A percentile compares a stretch with the other conserved stretches of the same genome.
Conservation (phyloP, 2,888 invertebrate species). For the Mythimna albipuncta region DNA sequence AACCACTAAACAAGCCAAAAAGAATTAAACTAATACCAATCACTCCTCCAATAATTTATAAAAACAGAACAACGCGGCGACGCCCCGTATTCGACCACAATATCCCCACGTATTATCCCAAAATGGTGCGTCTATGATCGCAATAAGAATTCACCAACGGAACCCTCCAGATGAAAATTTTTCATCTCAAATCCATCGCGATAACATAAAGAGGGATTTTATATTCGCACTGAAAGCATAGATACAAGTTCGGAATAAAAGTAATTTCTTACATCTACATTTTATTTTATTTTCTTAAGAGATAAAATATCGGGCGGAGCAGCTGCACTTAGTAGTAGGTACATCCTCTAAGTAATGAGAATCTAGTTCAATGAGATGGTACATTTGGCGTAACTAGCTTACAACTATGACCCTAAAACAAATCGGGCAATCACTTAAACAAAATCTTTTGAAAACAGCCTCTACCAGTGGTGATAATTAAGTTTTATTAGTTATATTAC, state of each 20-base stretch:
- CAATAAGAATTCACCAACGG: slow-evolving; percentile 70
- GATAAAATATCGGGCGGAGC: slow-evolving; percentile 40
- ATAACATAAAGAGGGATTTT: slow-evolving; percentile 56
- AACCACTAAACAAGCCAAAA: too few species aligned
- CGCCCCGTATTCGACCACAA: slow-evolving; percentile 4
- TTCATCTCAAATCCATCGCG: slow-evolving; percentile 56
- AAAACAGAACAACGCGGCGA: neutral
- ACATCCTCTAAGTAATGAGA: slow-evolving; percentile 24
- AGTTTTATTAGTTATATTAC: too few species aligned
- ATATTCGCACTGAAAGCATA: slow-evolving; percentile 42
- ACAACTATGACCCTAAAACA: neutral
- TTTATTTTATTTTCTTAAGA: slow-evolving; percentile 32
- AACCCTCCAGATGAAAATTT: slow-evolving; percentile 71
- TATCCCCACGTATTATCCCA: slow-evolving; percentile 46
- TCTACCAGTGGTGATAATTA: too few species aligned
- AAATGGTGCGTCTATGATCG: slow-evolving; percentile 63
- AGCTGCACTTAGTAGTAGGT: slow-evolving; percentile 27
- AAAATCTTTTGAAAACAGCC: too few species aligned
- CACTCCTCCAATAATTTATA: too few species aligned
- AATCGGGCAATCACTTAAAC: neutral
- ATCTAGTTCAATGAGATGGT: neutral
- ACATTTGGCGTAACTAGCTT: neutral
- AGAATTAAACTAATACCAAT: too few species aligned
- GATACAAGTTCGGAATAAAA: slow-evolving; percentile 48
- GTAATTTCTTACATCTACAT: slow-evolving; percentile 40